These are phyloP conservation scores for Oncorhynchus tshawytscha DNA, from an alignment of 2,113 vertebrate genomes.

Conservation along the genomic window DNA sequence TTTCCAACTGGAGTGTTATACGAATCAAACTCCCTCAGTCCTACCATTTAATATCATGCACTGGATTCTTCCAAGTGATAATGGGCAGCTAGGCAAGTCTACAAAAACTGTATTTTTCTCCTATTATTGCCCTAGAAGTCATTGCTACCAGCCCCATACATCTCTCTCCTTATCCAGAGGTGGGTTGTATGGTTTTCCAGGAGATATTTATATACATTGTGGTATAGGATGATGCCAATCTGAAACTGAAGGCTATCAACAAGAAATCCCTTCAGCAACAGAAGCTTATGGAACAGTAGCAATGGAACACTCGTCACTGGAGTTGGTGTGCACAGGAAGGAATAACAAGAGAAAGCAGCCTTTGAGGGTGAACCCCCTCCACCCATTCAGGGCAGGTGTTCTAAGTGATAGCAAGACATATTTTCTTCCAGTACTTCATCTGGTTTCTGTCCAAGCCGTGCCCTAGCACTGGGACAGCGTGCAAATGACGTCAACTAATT, in stretches of 20 bases:
- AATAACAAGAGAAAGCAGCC: too few relatives aligned
- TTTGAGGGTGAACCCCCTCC: too few relatives aligned
- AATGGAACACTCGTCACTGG: too few relatives aligned
- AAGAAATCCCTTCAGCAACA: slow-evolving; percentile 8
- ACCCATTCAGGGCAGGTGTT: too few relatives aligned
- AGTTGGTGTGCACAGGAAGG: too few relatives aligned
- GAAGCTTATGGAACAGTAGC: neutral
- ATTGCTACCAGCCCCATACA: slow-evolving; percentile 12
- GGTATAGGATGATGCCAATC: slow-evolving; percentile 44
- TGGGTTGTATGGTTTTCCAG: slow-evolving; percentile 29
- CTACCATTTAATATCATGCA: slow-evolving; percentile 32
- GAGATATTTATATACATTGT: slow-evolving; percentile 31
- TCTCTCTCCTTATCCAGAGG: slow-evolving; percentile 1
- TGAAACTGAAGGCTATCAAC: slow-evolving; percentile 54
- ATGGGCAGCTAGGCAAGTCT: slow-evolving; percentile 6
- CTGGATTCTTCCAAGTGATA: slow-evolving; percentile 24
- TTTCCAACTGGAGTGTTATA: slow-evolving; percentile 35
- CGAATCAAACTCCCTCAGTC: slow-evolving; percentile 19
- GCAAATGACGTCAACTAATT: too few relatives aligned
- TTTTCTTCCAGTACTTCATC: too few relatives aligned
- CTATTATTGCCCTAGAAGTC: slow-evolving; percentile 5
- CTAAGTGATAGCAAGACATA: too few relatives aligned
- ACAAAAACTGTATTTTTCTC: slow-evolving; percentile 42
- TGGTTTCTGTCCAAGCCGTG: too few relatives aligned
- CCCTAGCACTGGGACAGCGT: too few relatives aligned